Percentiles rank a stretch among this genome's conserved stretches.
phyloP scores from a whole-genome alignment of 1,140 invertebrate genomes.

The Watersipora subatra region DNA sequence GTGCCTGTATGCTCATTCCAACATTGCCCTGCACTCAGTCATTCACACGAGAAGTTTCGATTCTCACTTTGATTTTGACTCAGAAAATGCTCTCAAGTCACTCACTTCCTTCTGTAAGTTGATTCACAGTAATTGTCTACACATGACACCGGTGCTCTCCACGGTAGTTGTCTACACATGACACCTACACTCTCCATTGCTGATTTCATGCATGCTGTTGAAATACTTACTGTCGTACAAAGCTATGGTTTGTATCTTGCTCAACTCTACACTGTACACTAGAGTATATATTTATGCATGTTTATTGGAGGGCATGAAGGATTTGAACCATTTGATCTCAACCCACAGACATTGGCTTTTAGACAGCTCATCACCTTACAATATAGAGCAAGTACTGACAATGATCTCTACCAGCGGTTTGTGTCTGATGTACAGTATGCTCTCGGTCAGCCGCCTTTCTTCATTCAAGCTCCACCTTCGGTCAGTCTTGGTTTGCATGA shows the following conservation, averaged over 20 bases:
- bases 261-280: too few species aligned
- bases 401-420: neutral
- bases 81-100: neutral
- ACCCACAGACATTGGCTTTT: neutral
- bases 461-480: constrained; percentile 46
- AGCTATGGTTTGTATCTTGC: too few species aligned
- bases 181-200: too few species aligned
- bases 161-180: too few species aligned
- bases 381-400: constrained; percentile 24
- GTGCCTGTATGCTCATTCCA: constrained; percentile 6
- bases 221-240: too few species aligned
- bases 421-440: neutral
- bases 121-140: too few species aligned
- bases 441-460: constrained; percentile 2
- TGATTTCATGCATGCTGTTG: too few species aligned
- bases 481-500: too few species aligned
- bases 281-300: too few species aligned
- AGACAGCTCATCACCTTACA: neutral
- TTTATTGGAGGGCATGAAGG: too few species aligned
- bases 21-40: neutral
- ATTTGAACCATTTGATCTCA: too few species aligned
- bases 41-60: neutral
- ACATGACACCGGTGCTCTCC: too few species aligned
- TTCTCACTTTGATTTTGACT: neutral
- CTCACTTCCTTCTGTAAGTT: neutral